A percentile compares a stretch with the other conserved stretches of the same genome.
These are phyloP conservation scores for Ectemnius cavifrons DNA, from an alignment of 2,888 invertebrate species.

Conservation along the genomic window DNA sequence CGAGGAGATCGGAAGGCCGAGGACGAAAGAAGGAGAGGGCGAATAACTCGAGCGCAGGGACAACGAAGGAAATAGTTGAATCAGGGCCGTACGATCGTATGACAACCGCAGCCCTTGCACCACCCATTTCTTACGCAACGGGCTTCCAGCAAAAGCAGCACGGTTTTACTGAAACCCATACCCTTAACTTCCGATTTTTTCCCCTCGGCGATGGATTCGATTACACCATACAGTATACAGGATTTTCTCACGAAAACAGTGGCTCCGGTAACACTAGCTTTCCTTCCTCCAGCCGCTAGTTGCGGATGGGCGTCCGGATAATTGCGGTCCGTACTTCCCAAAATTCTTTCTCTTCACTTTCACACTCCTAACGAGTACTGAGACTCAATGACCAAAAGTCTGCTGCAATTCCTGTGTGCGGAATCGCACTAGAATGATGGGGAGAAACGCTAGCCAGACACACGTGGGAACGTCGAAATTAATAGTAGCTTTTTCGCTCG, in stretches of 20 bases:
- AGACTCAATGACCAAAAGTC: neutral
- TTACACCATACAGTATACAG: neutral
- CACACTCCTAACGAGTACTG: neutral
- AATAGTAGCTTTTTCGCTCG: slow-evolving; percentile 23
- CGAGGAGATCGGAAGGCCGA: slow-evolving; percentile 17
- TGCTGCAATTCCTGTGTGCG: neutral
- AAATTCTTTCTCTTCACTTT: neutral
- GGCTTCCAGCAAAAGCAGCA: neutral
- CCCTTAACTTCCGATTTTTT: slow-evolving; percentile 1
- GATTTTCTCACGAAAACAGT: slow-evolving; percentile 7
- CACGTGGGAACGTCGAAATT: slow-evolving; percentile 26
- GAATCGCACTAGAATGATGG: neutral
- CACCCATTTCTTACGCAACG: neutral
- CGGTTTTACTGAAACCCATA: neutral
- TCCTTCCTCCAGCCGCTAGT: neutral
- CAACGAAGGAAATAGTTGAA: slow-evolving; percentile 59
- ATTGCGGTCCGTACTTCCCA: neutral
- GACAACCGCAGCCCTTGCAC: neutral
- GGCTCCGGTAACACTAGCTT: neutral
- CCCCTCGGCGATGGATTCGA: neutral
- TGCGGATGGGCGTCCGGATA: neutral
- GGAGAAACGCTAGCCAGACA: neutral
- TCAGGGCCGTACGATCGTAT: slow-evolving; percentile 48
- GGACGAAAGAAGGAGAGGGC: slow-evolving; percentile 18
- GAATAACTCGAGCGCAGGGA: slow-evolving; percentile 55